Conservation (phyloP, 2,113 vertebrate genomes). For the Antennarius striatus region DNA sequence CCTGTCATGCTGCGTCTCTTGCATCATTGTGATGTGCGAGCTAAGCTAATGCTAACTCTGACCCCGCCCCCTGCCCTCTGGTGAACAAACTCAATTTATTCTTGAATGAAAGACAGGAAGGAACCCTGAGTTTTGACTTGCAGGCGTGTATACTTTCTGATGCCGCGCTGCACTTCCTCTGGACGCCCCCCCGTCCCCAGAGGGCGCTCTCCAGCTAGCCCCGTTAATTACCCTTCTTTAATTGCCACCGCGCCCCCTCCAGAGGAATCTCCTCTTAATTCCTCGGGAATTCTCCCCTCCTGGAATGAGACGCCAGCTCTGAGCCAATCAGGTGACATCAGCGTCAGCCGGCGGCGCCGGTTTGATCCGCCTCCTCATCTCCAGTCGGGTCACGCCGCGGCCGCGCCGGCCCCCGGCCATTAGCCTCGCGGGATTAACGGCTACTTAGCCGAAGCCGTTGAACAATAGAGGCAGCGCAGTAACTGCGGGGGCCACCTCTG, state of each 20-base stretch:
- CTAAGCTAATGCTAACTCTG: no score
- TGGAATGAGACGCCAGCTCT: constrained; percentile 45
- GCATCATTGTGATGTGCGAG: no score
- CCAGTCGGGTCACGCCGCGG: constrained; percentile 44
- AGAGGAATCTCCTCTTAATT: constrained; percentile 38
- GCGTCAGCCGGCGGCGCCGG: constrained; percentile 21
- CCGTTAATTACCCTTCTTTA: constrained; percentile 62
- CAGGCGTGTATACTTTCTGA: not conserved
- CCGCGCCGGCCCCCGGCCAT: constrained; percentile 50
- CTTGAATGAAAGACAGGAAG: no score
- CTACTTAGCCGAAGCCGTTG: constrained; percentile 52
- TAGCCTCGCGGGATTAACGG: constrained; percentile 47
- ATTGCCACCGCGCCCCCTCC: constrained; percentile 30
- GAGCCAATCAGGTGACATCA: constrained; percentile 58
- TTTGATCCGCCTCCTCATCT: constrained; percentile 26
- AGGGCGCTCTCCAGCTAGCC: constrained; percentile 47
- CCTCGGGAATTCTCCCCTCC: constrained; percentile 60
- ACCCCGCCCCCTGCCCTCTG: no score
- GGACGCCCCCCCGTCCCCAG: constrained; percentile 27
- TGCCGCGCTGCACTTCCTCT: constrained; percentile 2
- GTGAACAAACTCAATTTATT: no score
- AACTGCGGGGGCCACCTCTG: constrained; percentile 25
- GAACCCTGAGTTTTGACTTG: no score
- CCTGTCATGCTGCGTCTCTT: no score
- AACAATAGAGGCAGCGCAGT: constrained; percentile 53